These are phyloP conservation scores for Oreortyx pictus DNA, from an alignment of 2,797 vertebrate genomes.

Conservation along the genomic window DNA sequence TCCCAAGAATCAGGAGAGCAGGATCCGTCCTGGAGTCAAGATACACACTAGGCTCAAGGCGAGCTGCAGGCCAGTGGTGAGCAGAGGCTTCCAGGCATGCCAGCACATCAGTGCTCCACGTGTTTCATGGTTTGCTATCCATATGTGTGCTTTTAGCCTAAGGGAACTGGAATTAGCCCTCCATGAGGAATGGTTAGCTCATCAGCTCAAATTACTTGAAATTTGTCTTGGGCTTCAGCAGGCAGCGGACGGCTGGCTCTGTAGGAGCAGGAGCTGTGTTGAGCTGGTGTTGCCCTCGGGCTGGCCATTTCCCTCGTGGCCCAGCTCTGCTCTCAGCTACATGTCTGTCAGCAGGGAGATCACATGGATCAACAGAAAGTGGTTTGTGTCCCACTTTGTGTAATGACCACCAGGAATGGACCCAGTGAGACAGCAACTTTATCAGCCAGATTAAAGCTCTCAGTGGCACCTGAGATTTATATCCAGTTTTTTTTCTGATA, in stretches of 20 bases:
- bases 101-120: not conserved
- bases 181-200: not conserved
- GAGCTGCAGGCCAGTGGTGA: not conserved
- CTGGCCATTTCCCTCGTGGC: not conserved
- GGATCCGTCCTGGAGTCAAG: not conserved
- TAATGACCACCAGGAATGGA: not conserved
- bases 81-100: not conserved
- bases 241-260: not conserved
- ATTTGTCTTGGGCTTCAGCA: not conserved
- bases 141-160: not conserved
- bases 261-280: too few relatives aligned
- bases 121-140: not conserved
- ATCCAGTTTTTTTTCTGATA: not conserved
- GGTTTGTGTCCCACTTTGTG: not conserved
- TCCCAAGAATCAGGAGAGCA: not conserved
- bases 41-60: fast-evolving
- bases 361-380: not conserved
- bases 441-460: not conserved
- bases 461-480: not conserved
- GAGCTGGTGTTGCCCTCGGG: not conserved
- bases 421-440: not conserved
- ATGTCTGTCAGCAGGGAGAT: fast-evolving
- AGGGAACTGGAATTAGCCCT: not conserved
- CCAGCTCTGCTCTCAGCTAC: not conserved
- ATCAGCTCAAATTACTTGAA: not conserved